phyloP scores from a whole-genome alignment of 2,888 invertebrate species.

The Leucoptera coffeella region DNA sequence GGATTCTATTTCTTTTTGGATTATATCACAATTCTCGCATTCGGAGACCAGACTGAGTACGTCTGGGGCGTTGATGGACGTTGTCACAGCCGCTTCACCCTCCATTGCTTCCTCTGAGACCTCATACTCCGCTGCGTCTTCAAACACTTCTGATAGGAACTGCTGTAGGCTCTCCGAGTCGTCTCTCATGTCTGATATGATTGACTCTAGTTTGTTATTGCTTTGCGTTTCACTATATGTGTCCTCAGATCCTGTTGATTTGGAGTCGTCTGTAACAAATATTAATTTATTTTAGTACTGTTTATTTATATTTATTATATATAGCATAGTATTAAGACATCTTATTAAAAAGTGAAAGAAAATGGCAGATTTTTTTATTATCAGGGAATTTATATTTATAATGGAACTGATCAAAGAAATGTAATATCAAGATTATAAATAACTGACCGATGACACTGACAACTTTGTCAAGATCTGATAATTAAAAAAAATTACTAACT shows the following conservation, averaged over 20 bases:
- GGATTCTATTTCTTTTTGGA: conserved; percentile 30
- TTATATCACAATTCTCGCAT: conserved; percentile 33
- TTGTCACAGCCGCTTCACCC: conserved; percentile 20
- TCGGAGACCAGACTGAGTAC: conserved; percentile 35
- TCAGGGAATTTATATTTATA: too few relatives aligned
- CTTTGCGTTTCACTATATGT: conserved; percentile 28
- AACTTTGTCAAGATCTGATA: too few relatives aligned
- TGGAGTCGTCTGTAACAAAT: conserved; percentile 30
- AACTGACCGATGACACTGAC: too few relatives aligned
- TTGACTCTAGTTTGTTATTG: conserved; percentile 19
- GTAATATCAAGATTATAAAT: too few relatives aligned
- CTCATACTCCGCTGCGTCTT: conserved; percentile 37
- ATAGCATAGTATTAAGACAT: too few relatives aligned
- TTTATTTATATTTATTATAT: too few relatives aligned
- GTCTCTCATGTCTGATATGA: conserved; percentile 22
- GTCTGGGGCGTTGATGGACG: conserved; percentile 27
- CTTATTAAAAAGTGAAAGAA: too few relatives aligned
- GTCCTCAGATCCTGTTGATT: conserved; percentile 41
- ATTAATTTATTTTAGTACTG: too few relatives aligned
- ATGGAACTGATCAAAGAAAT: too few relatives aligned
- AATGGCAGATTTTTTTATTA: too few relatives aligned
- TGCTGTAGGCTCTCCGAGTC: conserved; percentile 32
- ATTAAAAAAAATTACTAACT: too few relatives aligned
- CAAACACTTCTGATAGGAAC: conserved; percentile 37
- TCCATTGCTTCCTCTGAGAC: conserved; percentile 36